A percentile compares a stretch with the other conserved stretches of the same genome.
phyloP scores from a whole-genome alignment of 2,797 vertebrate genomes.

The Euthynnus affinis region DNA sequence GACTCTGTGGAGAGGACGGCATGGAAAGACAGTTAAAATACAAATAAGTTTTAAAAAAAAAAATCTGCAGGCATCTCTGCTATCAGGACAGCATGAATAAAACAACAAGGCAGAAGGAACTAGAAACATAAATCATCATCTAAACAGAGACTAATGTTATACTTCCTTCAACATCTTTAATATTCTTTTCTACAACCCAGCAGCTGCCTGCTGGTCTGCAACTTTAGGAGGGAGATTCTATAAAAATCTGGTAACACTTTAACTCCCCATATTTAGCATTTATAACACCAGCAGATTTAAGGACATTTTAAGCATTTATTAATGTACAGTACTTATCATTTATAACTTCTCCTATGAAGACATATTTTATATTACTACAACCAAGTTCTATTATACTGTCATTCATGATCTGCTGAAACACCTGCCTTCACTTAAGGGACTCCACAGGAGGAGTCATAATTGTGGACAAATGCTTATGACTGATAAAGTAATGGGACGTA shows the following conservation, averaged over 20 bases:
- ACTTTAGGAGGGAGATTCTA: neutral
- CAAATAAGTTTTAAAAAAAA: neutral
- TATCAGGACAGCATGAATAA: neutral
- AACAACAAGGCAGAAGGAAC: neutral
- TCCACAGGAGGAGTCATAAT: too few species aligned
- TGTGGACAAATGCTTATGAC: too few species aligned
- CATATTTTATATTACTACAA: too few species aligned
- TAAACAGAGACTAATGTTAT: neutral
- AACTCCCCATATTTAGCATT: neutral
- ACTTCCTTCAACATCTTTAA: neutral
- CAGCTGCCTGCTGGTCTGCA: neutral
- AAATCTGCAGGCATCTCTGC: neutral
- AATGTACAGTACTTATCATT: too few species aligned
- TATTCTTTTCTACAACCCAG: neutral
- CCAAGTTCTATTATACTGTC: too few species aligned
- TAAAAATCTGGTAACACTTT: neutral
- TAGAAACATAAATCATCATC: neutral
- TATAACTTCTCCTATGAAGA: too few species aligned
- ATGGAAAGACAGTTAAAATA: neutral
- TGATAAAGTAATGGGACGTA: neutral
- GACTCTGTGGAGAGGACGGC: constrained; percentile 18
- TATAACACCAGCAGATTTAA: neutral
- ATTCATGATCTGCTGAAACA: neutral
- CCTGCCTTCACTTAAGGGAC: neutral
- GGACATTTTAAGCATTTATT: too few species aligned